Base-by-base conservation (phyloP, 2,113 vertebrate genomes). In the Sander lucioperca region DNA sequence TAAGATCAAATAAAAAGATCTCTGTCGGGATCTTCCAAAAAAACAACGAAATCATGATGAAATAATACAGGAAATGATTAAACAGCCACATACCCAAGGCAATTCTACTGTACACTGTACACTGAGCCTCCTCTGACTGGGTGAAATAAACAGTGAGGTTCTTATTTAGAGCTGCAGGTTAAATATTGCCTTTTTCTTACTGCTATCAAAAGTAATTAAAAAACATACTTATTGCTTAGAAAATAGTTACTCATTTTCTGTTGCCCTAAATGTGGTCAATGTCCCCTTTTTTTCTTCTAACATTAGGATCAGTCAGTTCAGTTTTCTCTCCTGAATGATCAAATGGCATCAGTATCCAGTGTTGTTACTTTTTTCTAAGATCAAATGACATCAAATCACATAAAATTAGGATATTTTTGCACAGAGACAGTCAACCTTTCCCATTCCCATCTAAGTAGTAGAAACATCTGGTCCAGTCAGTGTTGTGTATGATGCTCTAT, bases 21-120 rank as follows among this genome's bases (percentile, higher is more conserved):
- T 89, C 54, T 67, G 58, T 62, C 12, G 45, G 77, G 78, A 77
- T 66, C 64, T 68, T 36, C n/a, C 10, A 50, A 73, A 77, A 39
- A 56, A 39, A 45, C 74, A 67, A 82, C 79, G 87, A 77, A 88
- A 86, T 65, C 0, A 18, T 85, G 83, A 88, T 77, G 84, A 76
- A 86, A 89, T 65, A 53, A 47, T 58, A 77, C 64, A 59, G 74
- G 66, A 83, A 68, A 67, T 69, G 50, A 83, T 82, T 77, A 47
- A 84, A 74, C 39, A 73, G 56, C 57, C 62, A 61, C 25, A 63
- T 19, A 63, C 61, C 53, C 47, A 6, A n/a, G 69, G 74, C 33
- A 3, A 36, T 39, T 61, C 47, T 57, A 30, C 51, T 27, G 75
- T 64, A 73, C 2, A 27, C 27, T 27, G 27, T 10, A 43, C 27